Evolutionary conservation across 2,113 vertebrate species (phyloP).

Genomic region (Oxyura jamaicensis): DNA sequence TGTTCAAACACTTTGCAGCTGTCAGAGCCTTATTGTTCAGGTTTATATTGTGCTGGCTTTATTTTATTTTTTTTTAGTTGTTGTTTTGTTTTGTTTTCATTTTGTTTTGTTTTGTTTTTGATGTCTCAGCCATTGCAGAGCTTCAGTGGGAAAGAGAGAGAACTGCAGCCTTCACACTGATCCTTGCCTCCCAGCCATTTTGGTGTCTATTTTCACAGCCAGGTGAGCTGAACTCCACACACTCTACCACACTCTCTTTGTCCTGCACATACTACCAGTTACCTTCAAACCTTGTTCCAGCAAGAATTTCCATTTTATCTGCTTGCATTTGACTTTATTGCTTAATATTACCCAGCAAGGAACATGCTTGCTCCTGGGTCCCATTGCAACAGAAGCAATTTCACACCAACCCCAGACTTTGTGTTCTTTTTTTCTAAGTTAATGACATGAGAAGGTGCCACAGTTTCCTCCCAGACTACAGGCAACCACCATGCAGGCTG

Average conservation of each 20-base stretch:
- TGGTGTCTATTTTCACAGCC: slow-evolving; percentile 9
- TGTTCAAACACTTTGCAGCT: slow-evolving; percentile 41
- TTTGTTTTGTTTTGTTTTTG: background rate
- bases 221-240: background rate
- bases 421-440: background rate
- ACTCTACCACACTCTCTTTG: background rate
- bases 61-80: too few relatives aligned
- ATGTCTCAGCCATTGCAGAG: background rate
- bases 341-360: background rate
- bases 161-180: background rate
- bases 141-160: background rate
- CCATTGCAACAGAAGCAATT: background rate
- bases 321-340: background rate
- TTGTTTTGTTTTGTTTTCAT: too few relatives aligned
- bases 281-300: background rate
- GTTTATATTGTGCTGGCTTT: background rate
- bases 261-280: background rate
- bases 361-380: background rate
- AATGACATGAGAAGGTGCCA: background rate
- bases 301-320: background rate
- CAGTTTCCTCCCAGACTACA: fast-evolving
- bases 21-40: background rate
- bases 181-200: background rate
- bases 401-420: background rate
- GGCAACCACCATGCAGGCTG: fast-evolving